phyloP scores from a whole-genome alignment of 2,113 vertebrate species.

The Psilopsiagon aymara region DNA sequence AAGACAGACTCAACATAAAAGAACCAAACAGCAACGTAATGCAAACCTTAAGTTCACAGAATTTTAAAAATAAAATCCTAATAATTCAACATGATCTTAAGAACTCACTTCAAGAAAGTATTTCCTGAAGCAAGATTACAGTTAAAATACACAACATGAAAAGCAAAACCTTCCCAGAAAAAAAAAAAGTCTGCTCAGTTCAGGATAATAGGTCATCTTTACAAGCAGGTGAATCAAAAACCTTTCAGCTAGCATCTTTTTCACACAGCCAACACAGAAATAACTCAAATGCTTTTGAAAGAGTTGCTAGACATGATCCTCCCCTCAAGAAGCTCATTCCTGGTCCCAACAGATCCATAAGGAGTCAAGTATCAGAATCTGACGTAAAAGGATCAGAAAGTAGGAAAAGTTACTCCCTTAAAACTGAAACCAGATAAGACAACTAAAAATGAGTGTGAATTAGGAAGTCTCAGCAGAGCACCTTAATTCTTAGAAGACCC shows the following conservation, averaged over 20 bases:
- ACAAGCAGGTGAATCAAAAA: not conserved
- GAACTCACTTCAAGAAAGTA: not conserved
- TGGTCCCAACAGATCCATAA: not conserved
- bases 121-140: not conserved
- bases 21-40: not conserved
- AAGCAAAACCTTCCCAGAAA: not conserved
- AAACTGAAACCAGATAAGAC: not conserved
- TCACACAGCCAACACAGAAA: not conserved
- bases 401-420: not conserved
- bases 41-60: not conserved
- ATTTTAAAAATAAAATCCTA: not conserved
- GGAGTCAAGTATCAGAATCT: not conserved
- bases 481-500: not conserved
- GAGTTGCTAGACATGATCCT: not conserved
- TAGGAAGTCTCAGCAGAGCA: not conserved
- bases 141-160: not conserved
- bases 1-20: not conserved
- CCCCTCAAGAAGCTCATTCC: not conserved
- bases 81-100: not conserved
- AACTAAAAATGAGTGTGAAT: not conserved
- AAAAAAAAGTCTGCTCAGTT: not conserved
- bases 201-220: not conserved
- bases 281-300: not conserved
- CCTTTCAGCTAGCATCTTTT: not conserved
- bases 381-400: not conserved